phyloP scores from a whole-genome alignment of 2,797 vertebrate genomes.

The Lophotriccus pileatus region DNA sequence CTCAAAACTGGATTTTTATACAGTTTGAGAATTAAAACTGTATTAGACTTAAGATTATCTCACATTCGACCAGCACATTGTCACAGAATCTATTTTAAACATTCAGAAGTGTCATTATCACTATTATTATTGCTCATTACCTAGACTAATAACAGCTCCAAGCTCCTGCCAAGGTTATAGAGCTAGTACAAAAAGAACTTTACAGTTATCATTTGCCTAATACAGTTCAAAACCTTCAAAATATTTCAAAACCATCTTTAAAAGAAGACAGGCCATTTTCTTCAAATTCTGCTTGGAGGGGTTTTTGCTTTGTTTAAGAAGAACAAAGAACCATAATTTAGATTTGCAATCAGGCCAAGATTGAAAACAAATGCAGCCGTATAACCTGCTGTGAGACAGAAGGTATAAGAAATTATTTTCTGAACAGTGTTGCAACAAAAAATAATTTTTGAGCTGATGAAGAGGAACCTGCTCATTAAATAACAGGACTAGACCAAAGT shows the following conservation, averaged over 20 bases:
- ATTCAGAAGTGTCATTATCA: not conserved
- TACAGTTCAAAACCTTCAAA: not conserved
- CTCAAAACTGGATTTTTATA: not conserved
- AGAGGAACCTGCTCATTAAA: not conserved
- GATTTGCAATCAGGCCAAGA: not conserved
- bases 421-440: not conserved
- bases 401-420: not conserved
- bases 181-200: not conserved
- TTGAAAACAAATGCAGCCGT: not conserved
- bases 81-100: not conserved
- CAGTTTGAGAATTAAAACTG: not conserved
- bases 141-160: not conserved
- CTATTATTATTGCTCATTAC: not conserved
- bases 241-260: not conserved
- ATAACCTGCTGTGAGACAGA: conserved; percentile 5
- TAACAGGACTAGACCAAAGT: not conserved
- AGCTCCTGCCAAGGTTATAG: not conserved
- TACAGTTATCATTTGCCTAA: not conserved
- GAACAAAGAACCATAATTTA: not conserved
- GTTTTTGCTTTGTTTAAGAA: not conserved
- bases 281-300: not conserved
- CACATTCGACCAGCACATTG: not conserved
- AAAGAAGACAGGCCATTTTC: not conserved
- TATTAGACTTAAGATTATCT: not conserved
- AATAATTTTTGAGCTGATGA: not conserved